These are phyloP conservation scores for Gracilinanus agilis DNA, from an alignment of 2,113 vertebrate genomes.

Conservation along the genomic window DNA sequence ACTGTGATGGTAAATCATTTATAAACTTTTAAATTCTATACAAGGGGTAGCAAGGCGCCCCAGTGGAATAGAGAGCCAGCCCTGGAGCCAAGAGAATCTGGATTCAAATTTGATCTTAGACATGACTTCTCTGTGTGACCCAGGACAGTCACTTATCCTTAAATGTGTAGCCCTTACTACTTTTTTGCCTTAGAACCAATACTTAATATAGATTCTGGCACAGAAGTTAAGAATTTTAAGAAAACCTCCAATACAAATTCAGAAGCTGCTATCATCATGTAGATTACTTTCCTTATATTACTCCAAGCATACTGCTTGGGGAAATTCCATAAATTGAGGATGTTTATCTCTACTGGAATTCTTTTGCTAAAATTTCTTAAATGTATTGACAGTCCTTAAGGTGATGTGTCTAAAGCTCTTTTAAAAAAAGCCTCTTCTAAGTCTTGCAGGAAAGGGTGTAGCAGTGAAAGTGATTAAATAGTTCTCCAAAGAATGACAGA, in stretches of 20 bases:
- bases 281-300: neutral
- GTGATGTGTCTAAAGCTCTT: neutral
- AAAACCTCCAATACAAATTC: no score
- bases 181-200: no score
- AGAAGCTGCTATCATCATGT: no score
- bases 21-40: neutral
- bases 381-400: neutral
- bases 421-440: neutral
- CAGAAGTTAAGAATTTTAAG: no score
- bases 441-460: neutral
- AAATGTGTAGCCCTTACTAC: no score
- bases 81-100: no score
- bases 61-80: no score
- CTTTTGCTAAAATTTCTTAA: neutral
- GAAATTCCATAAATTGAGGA: neutral
- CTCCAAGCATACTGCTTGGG: fast-evolving
- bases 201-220: no score
- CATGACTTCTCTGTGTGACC: no score
- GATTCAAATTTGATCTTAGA: no score
- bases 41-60: no score
- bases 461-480: neutral
- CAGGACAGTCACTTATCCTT: no score
- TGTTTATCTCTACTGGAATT: neutral
- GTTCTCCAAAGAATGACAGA: neutral
- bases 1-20: neutral